Percentiles rank a stretch among this genome's conserved stretches.
Evolutionary conservation across 2,797 vertebrate species (phyloP).

Genomic region (Lacerta agilis): DNA sequence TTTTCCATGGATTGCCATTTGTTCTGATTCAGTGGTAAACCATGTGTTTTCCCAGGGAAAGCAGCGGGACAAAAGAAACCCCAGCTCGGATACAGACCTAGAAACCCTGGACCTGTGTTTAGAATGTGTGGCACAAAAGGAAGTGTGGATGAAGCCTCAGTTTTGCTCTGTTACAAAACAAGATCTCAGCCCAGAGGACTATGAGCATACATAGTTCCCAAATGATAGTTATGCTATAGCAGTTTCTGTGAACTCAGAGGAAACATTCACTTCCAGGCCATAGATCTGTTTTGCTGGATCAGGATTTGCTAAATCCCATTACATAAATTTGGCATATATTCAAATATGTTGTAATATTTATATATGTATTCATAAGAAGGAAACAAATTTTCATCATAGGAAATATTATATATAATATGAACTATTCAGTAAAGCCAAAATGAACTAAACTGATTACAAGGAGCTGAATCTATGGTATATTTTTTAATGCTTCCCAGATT

Average conservation of each 20-base stretch:
- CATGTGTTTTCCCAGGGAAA: no score
- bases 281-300: background rate
- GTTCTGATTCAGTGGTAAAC: no score
- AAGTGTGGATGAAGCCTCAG: background rate
- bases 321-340: no score
- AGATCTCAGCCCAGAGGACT: background rate
- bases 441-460: conserved; percentile 9
- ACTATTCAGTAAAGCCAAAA: background rate
- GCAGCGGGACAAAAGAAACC: no score
- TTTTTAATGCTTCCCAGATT: background rate
- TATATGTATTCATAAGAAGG: conserved; percentile 10
- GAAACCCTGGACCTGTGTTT: no score
- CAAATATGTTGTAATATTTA: background rate
- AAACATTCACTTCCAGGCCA: background rate
- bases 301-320: background rate
- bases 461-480: background rate
- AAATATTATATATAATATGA: accelerated
- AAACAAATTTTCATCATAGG: background rate
- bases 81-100: no score
- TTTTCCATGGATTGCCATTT: no score
- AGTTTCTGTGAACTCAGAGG: background rate
- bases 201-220: background rate
- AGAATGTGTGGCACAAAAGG: no score
- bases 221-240: background rate
- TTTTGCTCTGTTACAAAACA: background rate